phyloP scores from a whole-genome alignment of 2,888 invertebrate species.

The Drosophila glabriapex region DNA sequence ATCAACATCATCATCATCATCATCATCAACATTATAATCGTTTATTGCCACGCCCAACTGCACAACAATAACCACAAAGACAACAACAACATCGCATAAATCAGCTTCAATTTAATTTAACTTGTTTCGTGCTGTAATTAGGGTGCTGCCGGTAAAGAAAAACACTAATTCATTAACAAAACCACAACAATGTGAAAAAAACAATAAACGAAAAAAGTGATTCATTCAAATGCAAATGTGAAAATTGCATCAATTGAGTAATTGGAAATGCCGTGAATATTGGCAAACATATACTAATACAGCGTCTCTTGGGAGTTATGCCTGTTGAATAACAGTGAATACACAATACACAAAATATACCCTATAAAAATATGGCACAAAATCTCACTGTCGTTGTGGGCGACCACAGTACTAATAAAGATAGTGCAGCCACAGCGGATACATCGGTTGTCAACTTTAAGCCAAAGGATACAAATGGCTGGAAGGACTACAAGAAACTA shows the following conservation, averaged over 20 bases:
- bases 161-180: constrained; percentile 36
- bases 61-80: constrained; percentile 17
- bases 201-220: constrained; percentile 34
- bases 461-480: constrained; percentile 78
- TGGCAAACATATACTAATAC: constrained; percentile 12
- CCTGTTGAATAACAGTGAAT: constrained; percentile 28
- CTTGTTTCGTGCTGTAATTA: constrained; percentile 67
- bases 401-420: constrained; percentile 26
- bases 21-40: constrained; percentile 36
- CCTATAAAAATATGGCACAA: constrained; percentile 62
- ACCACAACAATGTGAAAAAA: constrained; percentile 33
- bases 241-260: constrained; percentile 14
- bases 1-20: constrained; percentile 18
- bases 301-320: constrained; percentile 24
- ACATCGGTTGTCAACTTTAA: constrained; percentile 57
- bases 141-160: constrained; percentile 52
- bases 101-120: constrained; percentile 69
- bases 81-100: constrained; percentile 35
- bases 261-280: constrained; percentile 23
- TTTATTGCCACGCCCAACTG: constrained; percentile 60
- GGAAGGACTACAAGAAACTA: constrained; percentile 84
- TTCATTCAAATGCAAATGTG: constrained; percentile 32
- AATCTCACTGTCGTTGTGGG: constrained; percentile 62
- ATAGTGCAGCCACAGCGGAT: constrained; percentile 4
- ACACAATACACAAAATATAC: constrained; percentile 25